Percentiles rank a stretch among this genome's conserved stretches.
Conservation (phyloP, 2,113 vertebrate species). For the Boulengeromyrus knoepffleri region DNA sequence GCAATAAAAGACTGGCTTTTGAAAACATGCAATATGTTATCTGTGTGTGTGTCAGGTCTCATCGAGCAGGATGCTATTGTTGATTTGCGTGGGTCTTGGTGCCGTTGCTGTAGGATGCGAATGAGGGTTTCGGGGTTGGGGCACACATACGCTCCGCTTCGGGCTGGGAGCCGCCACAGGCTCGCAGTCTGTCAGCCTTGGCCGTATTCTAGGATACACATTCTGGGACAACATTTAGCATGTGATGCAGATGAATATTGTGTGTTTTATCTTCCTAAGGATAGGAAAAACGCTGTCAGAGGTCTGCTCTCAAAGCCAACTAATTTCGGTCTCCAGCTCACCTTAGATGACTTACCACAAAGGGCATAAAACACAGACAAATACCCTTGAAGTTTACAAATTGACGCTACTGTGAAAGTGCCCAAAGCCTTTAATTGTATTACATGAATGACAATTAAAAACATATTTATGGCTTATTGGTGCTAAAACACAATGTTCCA, state of each 20-base stretch:
- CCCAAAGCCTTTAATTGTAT: neutral
- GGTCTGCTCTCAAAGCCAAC: conserved; percentile 23
- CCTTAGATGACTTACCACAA: neutral
- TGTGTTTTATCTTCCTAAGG: conserved; percentile 24
- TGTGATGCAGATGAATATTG: conserved; percentile 23
- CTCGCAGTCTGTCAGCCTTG: conserved; percentile 21
- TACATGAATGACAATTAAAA: neutral
- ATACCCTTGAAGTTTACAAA: neutral
- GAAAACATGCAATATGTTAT: neutral
- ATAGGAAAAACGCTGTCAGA: conserved; percentile 27
- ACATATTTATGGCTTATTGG: neutral
- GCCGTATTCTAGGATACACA: conserved; percentile 16
- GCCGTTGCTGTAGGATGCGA: neutral
- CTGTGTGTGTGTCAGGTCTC: conserved; percentile 17
- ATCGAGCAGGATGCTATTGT: neutral
- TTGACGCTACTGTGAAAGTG: neutral
- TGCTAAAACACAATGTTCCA: neutral
- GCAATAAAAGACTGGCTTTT: neutral
- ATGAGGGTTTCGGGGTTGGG: neutral
- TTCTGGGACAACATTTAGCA: conserved; percentile 28
- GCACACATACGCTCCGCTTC: conserved; percentile 8
- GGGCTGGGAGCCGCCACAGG: neutral
- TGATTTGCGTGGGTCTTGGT: neutral
- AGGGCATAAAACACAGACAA: neutral
- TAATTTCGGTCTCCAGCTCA: neutral